Conservation (phyloP, 2,888 invertebrate species). For the Cristatella mucedo region DNA sequence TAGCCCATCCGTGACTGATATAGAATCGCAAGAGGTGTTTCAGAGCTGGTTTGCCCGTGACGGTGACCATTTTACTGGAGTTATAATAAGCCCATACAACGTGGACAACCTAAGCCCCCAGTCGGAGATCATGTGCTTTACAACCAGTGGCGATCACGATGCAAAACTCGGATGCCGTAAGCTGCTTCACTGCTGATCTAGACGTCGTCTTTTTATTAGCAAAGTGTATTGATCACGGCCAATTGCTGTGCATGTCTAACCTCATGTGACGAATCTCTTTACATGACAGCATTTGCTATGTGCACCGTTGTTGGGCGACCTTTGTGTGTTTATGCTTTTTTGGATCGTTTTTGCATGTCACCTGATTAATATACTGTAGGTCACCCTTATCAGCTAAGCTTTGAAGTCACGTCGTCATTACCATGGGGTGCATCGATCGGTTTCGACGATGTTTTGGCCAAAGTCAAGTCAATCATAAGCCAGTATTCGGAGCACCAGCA, state of each 20-base stretch:
- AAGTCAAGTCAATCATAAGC: conserved; percentile 18
- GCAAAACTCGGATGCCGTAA: conserved; percentile 19
- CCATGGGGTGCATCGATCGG: background rate
- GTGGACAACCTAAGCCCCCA: conserved; percentile 15
- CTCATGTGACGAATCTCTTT: no score
- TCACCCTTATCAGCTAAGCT: background rate
- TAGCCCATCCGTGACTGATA: conserved; percentile 53
- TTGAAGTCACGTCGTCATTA: background rate
- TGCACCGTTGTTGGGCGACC: no score
- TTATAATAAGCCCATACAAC: conserved; percentile 53
- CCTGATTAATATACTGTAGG: no score
- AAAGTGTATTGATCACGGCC: no score
- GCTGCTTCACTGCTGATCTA: no score
- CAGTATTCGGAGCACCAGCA: conserved; percentile 18
- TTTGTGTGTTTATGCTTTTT: no score
- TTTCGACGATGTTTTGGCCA: conserved; percentile 15
- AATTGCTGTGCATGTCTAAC: no score
- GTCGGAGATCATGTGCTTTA: conserved; percentile 25
- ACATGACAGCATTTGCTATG: no score
- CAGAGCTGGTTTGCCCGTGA: conserved; percentile 37
- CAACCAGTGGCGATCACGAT: conserved; percentile 19
- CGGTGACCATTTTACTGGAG: conserved; percentile 47
- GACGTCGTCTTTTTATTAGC: no score
- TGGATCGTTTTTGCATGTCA: no score
- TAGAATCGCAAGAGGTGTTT: conserved; percentile 47